Evolutionary conservation across 2,888 invertebrate genomes (phyloP).

Genomic region (Stenodema calcarata): DNA sequence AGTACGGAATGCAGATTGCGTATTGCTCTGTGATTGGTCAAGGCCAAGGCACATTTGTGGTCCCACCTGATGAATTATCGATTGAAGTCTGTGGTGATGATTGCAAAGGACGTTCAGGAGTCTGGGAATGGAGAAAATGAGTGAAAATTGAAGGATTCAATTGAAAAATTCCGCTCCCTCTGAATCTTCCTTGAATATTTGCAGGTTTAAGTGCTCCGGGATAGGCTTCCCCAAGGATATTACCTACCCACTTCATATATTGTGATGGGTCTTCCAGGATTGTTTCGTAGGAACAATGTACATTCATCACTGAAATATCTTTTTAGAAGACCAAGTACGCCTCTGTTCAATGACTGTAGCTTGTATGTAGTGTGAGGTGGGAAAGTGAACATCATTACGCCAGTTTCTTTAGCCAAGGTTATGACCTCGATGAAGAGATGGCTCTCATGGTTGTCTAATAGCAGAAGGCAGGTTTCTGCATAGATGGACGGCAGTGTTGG

Average conservation of each 20-base stretch:
- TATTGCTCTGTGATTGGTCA: too few relatives aligned
- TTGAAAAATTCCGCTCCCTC: neutral
- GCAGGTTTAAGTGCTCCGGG: neutral
- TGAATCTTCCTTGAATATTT: neutral
- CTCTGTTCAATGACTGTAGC: neutral
- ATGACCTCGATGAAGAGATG: neutral
- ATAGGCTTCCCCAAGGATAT: neutral
- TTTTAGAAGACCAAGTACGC: neutral
- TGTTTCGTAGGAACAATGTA: neutral
- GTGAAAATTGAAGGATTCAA: neutral
- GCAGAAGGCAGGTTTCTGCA: too few relatives aligned
- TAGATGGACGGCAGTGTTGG: too few relatives aligned
- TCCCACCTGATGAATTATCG: neutral
- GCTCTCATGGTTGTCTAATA: conserved; percentile 5
- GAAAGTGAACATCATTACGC: neutral
- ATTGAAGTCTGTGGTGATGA: neutral
- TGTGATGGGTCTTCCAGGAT: neutral
- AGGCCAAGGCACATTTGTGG: neutral
- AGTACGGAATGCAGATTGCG: too few relatives aligned
- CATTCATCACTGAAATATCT: neutral
- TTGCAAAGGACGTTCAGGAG: neutral
- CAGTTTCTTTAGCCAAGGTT: neutral
- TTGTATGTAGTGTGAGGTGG: neutral
- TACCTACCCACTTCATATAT: neutral
- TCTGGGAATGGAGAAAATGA: neutral